Conservation (phyloP, 2,113 vertebrate species). For the Lota lota region DNA sequence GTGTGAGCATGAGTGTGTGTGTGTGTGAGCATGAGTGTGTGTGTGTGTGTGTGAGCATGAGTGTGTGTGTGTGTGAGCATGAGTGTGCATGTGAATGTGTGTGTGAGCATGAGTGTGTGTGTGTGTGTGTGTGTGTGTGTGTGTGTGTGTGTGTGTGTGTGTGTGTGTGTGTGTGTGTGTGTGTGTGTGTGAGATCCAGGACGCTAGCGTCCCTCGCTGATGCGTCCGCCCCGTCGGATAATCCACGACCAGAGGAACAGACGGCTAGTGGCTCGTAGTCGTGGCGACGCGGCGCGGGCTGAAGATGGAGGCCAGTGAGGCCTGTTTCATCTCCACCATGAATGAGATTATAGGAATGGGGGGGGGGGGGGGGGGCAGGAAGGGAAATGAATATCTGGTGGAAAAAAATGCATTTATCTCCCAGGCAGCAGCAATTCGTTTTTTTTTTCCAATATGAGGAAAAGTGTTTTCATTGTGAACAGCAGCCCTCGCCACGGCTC, state of each 20-base stretch:
- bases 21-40: too few species aligned
- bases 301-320: too few species aligned
- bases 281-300: too few species aligned
- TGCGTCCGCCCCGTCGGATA: not conserved
- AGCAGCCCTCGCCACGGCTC: slow-evolving; percentile 21
- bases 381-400: slow-evolving; percentile 13
- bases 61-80: too few species aligned
- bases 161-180: too few species aligned
- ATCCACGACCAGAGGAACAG: slow-evolving; percentile 9
- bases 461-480: slow-evolving; percentile 10
- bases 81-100: not conserved
- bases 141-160: not conserved
- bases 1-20: too few species aligned
- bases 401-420: slow-evolving; percentile 16
- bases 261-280: too few species aligned
- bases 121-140: not conserved
- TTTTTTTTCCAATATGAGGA: not conserved
- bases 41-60: too few species aligned
- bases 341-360: not conserved
- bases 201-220: not conserved
- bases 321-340: not conserved
- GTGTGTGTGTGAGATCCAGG: too few species aligned
- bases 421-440: slow-evolving; percentile 23
- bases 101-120: not conserved
- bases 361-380: not conserved